Percentiles rank a stretch among this genome's conserved stretches.
Evolutionary conservation across 2,113 vertebrate species (phyloP).

Genomic region (Vimba vimba): DNA sequence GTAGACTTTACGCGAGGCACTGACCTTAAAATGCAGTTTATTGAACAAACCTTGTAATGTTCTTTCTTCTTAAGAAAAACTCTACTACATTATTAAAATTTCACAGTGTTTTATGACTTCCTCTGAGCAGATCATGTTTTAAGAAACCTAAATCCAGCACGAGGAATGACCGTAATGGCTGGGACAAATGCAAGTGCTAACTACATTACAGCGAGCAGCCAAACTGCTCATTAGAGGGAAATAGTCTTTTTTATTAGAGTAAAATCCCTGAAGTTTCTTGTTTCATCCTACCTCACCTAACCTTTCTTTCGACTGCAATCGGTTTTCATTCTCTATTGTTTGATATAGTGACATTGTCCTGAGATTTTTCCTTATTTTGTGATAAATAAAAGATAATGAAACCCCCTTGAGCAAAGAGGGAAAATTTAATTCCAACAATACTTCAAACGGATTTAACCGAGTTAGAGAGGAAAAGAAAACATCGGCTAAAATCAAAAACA

Average conservation of each 20-base stretch:
- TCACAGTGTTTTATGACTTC: background rate
- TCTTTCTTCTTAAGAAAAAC: background rate
- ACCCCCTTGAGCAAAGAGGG: conserved; percentile 59
- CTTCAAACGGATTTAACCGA: conserved; percentile 61
- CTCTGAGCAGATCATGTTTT: background rate
- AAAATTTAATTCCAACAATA: conserved; percentile 64
- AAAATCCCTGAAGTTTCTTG: conserved; percentile 62
- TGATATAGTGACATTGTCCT: conserved; percentile 37
- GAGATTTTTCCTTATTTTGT: conserved; percentile 50
- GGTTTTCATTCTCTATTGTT: conserved; percentile 51
- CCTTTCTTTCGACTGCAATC: conserved; percentile 61
- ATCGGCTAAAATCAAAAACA: conserved; percentile 48
- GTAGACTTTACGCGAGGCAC: background rate
- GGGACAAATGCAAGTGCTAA: background rate
- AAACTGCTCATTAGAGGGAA: background rate
- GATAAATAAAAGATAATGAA: conserved; percentile 73
- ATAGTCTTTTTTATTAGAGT: conserved; percentile 50
- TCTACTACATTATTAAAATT: background rate
- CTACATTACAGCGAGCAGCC: background rate
- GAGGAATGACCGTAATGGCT: background rate
- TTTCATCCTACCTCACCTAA: conserved; percentile 57
- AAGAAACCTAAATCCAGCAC: background rate
- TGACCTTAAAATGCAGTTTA: background rate
- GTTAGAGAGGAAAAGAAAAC: conserved; percentile 43
- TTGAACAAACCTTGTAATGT: background rate